Conservation (phyloP, 2,113 vertebrate species). For the Microcebus ravelobensis region DNA sequence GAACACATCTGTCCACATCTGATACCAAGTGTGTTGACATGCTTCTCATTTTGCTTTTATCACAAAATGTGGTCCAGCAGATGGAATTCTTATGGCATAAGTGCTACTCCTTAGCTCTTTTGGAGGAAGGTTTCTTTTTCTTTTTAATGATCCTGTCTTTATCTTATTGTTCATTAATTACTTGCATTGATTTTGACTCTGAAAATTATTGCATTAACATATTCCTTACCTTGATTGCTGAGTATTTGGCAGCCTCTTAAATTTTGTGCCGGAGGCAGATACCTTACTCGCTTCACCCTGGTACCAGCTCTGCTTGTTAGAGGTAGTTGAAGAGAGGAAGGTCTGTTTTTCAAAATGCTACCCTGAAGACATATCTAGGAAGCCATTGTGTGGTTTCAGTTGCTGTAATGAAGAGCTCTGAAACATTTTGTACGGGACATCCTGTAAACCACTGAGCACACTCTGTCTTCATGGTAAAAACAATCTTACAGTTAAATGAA, state of each 20-base stretch:
- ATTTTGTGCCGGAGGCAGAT: too few species aligned
- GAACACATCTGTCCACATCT: neutral
- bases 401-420: neutral
- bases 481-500: neutral
- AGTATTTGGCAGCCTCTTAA: too few species aligned
- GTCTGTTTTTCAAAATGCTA: neutral
- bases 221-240: too few species aligned
- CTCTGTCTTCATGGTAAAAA: neutral
- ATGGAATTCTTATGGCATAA: neutral
- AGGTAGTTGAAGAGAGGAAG: neutral
- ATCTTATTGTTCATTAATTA: too few species aligned
- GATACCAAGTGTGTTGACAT: neutral
- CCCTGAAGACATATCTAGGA: neutral
- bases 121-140: neutral
- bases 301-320: too few species aligned
- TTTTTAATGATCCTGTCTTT: too few species aligned
- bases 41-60: neutral
- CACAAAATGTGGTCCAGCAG: neutral
- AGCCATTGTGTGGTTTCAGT: neutral
- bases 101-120: neutral
- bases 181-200: too few species aligned
- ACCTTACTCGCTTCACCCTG: too few species aligned
- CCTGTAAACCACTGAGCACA: neutral
- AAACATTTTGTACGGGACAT: neutral
- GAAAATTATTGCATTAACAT: too few species aligned